phyloP scores from a whole-genome alignment of 2,888 invertebrate species.

The Gastrophysa polygoni region DNA sequence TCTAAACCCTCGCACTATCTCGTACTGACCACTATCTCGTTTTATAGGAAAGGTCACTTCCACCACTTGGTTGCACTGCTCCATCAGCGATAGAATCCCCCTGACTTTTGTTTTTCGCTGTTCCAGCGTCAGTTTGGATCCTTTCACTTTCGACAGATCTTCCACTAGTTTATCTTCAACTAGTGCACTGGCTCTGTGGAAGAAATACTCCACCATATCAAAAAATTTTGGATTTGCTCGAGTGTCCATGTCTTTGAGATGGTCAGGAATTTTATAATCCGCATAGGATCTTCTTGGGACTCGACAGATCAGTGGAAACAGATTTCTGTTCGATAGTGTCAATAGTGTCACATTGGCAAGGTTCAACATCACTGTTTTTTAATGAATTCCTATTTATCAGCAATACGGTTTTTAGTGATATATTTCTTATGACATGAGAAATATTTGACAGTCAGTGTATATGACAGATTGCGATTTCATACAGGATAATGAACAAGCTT shows the following conservation, averaged over 20 bases:
- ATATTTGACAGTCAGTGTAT: no score
- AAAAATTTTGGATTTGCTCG: slow-evolving; percentile 88
- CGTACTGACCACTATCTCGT: slow-evolving; percentile 96
- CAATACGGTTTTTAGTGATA: no score
- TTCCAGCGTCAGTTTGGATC: slow-evolving; percentile 73
- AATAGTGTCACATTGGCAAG: no score
- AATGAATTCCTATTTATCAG: no score
- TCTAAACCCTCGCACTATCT: slow-evolving; percentile 96
- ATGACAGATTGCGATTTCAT: no score
- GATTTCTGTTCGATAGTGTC: no score
- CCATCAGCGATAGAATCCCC: slow-evolving; percentile 95
- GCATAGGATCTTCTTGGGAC: slow-evolving; percentile 44
- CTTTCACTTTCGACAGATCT: slow-evolving; percentile 71
- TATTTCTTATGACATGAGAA: no score
- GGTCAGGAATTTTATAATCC: slow-evolving; percentile 78
- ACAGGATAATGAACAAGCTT: no score
- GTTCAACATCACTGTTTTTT: no score
- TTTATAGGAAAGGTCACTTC: slow-evolving; percentile 95
- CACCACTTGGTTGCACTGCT: slow-evolving; percentile 92
- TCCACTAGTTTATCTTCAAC: slow-evolving; percentile 90
- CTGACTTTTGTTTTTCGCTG: slow-evolving; percentile 90
- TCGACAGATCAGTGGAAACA: not conserved
- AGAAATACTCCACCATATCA: slow-evolving; percentile 99
- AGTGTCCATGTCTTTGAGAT: slow-evolving; percentile 80
- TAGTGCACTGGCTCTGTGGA: slow-evolving; percentile 92